These are phyloP conservation scores for Porites lutea DNA, from an alignment of 64 coral and sea anemone genomes.

Conservation along the genomic window DNA sequence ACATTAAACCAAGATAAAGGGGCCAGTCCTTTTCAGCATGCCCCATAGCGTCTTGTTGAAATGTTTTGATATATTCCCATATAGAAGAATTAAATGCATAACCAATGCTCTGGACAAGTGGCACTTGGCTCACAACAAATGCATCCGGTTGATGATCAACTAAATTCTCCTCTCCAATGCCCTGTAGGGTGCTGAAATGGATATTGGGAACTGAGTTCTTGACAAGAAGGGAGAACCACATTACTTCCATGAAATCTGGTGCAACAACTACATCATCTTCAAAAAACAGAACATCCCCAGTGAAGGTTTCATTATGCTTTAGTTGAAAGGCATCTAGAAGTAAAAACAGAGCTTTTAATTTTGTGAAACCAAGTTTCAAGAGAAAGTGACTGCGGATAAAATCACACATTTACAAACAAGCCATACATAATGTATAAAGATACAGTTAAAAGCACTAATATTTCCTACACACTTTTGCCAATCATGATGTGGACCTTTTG, in stretches of 20 bases:
- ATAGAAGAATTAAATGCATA: slow-evolving; percentile 88
- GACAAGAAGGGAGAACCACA: slow-evolving; percentile 83
- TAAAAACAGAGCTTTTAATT: not conserved
- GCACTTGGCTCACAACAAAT: slow-evolving; percentile 86
- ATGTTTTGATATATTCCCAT: slow-evolving; percentile 87
- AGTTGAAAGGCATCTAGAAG: slow-evolving; percentile 84
- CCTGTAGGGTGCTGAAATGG: slow-evolving; percentile 85
- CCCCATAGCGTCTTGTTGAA: slow-evolving; percentile 77
- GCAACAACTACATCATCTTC: slow-evolving; percentile 91
- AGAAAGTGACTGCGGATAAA: too few species aligned
- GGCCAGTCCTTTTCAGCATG: slow-evolving; percentile 89
- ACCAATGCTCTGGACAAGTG: slow-evolving; percentile 85
- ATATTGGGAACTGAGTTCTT: slow-evolving; percentile 83
- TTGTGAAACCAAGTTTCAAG: too few species aligned
- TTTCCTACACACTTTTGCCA: too few species aligned
- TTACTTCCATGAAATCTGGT: slow-evolving; percentile 89
- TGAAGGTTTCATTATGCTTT: slow-evolving; percentile 81
- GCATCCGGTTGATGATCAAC: slow-evolving; percentile 84
- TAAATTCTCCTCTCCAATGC: slow-evolving; percentile 71
- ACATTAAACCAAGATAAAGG: slow-evolving; percentile 72
- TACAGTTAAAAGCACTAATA: too few species aligned
- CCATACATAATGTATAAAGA: too few species aligned
- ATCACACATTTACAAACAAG: too few species aligned
- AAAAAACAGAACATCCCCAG: slow-evolving; percentile 89
- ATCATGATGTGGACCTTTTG: too few species aligned